Conservation (phyloP, 2,113 vertebrate species). For the Sapayoa aenigma region DNA sequence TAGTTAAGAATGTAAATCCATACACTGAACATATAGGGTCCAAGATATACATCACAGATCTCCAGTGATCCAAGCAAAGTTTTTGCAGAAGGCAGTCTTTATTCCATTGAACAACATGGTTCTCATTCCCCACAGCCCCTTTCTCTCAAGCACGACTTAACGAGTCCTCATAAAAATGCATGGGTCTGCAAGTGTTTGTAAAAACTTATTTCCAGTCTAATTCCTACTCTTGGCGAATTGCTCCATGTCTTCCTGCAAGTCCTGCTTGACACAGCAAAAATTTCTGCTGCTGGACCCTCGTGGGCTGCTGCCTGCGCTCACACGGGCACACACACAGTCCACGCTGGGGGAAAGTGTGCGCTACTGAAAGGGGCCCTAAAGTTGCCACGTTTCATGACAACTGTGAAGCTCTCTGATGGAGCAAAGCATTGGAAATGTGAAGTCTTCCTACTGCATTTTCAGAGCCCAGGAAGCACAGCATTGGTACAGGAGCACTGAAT, state of each 20-base stretch:
- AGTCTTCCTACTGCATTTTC: background rate
- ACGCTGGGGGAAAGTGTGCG: accelerated
- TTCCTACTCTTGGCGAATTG: background rate
- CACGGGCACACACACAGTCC: background rate
- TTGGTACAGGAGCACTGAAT: background rate
- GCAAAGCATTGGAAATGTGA: background rate
- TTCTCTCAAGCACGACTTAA: background rate
- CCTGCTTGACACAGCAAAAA: background rate
- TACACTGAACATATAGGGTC: background rate
- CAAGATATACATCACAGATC: background rate
- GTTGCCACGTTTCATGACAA: background rate
- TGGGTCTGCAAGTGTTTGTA: background rate
- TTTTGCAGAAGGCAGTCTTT: background rate
- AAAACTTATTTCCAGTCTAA: background rate
- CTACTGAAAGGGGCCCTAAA: background rate
- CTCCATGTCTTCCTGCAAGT: background rate
- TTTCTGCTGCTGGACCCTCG: background rate
- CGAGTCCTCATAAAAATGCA: background rate
- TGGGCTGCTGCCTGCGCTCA: accelerated
- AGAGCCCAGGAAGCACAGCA: background rate
- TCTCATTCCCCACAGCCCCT: background rate
- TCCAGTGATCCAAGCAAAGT: background rate
- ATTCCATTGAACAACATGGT: background rate
- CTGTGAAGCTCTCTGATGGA: background rate
- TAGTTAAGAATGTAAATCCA: background rate